phyloP scores from a whole-genome alignment of 2,113 vertebrate genomes.

The Beaufortia kweichowensis region DNA sequence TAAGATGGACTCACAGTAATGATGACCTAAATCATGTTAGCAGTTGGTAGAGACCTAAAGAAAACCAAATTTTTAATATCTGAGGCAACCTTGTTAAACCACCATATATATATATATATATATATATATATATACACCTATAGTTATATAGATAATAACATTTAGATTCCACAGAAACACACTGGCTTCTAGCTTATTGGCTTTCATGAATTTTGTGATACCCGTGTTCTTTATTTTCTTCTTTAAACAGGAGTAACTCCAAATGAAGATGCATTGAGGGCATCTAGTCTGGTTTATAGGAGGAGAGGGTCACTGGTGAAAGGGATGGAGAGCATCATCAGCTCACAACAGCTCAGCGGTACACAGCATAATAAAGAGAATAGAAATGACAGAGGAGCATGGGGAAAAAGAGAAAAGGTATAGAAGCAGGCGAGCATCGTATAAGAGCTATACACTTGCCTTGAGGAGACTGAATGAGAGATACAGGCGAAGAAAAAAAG shows the following conservation, averaged over 20 bases:
- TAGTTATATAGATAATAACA: too few relatives aligned
- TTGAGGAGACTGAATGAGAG: slow-evolving; percentile 93
- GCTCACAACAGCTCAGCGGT: slow-evolving; percentile 68
- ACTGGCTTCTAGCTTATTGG: not conserved
- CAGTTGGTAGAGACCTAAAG: slow-evolving; percentile 54
- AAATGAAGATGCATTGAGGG: not conserved
- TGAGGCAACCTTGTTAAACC: slow-evolving; percentile 48
- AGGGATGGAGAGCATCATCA: slow-evolving; percentile 69
- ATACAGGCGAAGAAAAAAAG: slow-evolving; percentile 93
- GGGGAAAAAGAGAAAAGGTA: slow-evolving; percentile 48
- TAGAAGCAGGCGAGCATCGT: slow-evolving; percentile 70
- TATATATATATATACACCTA: too few relatives aligned
- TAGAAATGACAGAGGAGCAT: slow-evolving; percentile 39
- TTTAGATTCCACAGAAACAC: not conserved
- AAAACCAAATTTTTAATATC: slow-evolving; percentile 54
- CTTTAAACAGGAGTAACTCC: slow-evolving; percentile 9
- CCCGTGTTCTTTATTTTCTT: slow-evolving; percentile 24
- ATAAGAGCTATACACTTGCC: slow-evolving; percentile 89
- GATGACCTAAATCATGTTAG: slow-evolving; percentile 70
- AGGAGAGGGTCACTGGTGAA: slow-evolving; percentile 73
- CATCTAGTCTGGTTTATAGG: slow-evolving; percentile 44
- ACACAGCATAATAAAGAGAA: slow-evolving; percentile 49
- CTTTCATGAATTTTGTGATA: slow-evolving; percentile 26
- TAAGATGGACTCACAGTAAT: slow-evolving; percentile 68
- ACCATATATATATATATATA: too few relatives aligned